Evolutionary conservation across 2,888 invertebrate species (phyloP).

Genomic region (Anticlea derivata): DNA sequence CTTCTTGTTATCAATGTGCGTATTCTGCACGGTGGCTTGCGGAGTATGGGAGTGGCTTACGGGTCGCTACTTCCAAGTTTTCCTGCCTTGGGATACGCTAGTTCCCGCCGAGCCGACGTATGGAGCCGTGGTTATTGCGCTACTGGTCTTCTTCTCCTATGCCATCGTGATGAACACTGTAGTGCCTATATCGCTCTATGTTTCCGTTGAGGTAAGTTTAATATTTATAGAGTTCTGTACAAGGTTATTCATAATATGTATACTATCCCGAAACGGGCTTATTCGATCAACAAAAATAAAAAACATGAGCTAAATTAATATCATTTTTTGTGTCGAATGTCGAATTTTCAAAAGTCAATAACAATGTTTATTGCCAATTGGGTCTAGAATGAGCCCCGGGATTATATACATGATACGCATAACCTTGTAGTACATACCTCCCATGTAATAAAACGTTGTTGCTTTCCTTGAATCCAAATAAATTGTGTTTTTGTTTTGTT

Average conservation of each 20-base stretch:
- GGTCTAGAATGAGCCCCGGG: too few relatives aligned
- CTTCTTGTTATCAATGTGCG: slow-evolving; percentile 98
- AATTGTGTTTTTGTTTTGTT: slow-evolving; percentile 11
- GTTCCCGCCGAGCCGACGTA: slow-evolving; percentile 92
- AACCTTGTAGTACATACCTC: too few relatives aligned
- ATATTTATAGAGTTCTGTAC: neutral
- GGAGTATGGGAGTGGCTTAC: slow-evolving; percentile 98
- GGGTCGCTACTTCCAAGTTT: slow-evolving; percentile 94
- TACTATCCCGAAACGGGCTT: too few relatives aligned
- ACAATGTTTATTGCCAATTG: too few relatives aligned
- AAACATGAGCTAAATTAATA: too few relatives aligned
- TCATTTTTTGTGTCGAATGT: too few relatives aligned
- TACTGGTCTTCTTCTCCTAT: slow-evolving; percentile 99
- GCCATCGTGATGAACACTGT: slow-evolving; percentile 99
- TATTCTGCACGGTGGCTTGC: slow-evolving; percentile 98
- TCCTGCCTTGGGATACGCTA: slow-evolving; percentile 97
- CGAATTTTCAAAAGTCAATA: too few relatives aligned
- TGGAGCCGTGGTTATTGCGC: slow-evolving; percentile 96
- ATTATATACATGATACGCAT: too few relatives aligned
- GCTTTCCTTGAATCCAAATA: neutral
- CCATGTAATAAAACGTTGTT: neutral
- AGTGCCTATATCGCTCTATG: slow-evolving; percentile 99
- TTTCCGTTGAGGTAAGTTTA: slow-evolving; percentile 92
- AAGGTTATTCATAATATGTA: too few relatives aligned
- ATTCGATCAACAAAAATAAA: too few relatives aligned